phyloP scores from a whole-genome alignment of 1,140 invertebrate species.

The Caenorhabditis tropicalis region DNA sequence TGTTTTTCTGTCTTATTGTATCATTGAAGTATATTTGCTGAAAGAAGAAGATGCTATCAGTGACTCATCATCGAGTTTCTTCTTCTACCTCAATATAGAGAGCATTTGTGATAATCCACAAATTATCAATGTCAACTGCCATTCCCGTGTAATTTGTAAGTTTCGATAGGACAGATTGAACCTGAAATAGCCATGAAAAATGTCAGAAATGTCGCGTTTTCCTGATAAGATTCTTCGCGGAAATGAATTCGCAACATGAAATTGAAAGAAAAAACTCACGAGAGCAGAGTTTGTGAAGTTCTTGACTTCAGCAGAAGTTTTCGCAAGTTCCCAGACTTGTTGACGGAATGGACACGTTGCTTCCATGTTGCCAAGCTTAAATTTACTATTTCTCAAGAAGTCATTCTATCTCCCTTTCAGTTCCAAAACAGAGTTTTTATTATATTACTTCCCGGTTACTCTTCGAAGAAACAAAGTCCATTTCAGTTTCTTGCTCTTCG shows the following conservation, averaged over 20 bases:
- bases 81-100: constrained; percentile 50
- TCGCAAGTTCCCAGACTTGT: constrained; percentile 49
- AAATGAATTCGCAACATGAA: background rate
- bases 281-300: constrained; percentile 23
- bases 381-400: no score
- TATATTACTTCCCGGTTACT: no score
- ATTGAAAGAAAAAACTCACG: background rate
- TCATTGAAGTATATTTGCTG: constrained; percentile 39
- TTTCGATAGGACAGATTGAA: constrained; percentile 3
- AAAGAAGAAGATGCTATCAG: background rate
- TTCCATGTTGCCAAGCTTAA: constrained; percentile 54
- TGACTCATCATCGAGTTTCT: background rate
- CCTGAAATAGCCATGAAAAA: constrained; percentile 24
- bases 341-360: constrained; percentile 44
- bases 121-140: constrained; percentile 46
- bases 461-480: background rate
- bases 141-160: background rate
- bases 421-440: no score
- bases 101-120: constrained; percentile 52
- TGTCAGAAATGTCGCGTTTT: background rate
- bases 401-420: no score
- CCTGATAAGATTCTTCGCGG: background rate
- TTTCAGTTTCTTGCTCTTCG: background rate
- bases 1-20: background rate
- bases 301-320: constrained; percentile 32